Conservation (phyloP, 2,797 vertebrate genomes). For the Channallabes apus region DNA sequence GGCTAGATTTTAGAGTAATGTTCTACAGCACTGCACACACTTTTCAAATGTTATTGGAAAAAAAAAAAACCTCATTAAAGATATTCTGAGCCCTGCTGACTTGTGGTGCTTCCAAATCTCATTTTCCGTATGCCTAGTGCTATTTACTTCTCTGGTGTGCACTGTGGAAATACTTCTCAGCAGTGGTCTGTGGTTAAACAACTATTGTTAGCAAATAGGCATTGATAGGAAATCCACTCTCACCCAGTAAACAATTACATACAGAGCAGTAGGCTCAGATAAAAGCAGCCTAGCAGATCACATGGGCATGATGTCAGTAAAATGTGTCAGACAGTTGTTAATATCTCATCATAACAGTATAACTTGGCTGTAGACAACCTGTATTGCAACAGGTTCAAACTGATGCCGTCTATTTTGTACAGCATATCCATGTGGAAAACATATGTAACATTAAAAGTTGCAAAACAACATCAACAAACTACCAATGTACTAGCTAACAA, state of each 20-base stretch:
- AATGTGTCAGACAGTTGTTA: neutral
- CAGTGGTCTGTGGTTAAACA: slow-evolving; percentile 32
- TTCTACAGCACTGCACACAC: slow-evolving; percentile 12
- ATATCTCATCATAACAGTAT: neutral
- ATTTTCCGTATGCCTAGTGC: slow-evolving; percentile 32
- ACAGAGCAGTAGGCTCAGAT: neutral
- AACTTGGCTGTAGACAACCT: neutral
- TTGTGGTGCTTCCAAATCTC: slow-evolving; percentile 24
- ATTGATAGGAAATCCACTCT: slow-evolving; percentile 27
- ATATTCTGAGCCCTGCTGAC: slow-evolving; percentile 21
- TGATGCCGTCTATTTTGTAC: neutral
- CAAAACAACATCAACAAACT: neutral
- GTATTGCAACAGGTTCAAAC: neutral
- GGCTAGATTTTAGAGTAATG: slow-evolving; percentile 3
- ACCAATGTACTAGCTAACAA: too few species aligned
- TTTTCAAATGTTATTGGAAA: slow-evolving; percentile 7
- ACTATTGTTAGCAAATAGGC: slow-evolving; percentile 38
- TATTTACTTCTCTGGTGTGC: slow-evolving; percentile 23
- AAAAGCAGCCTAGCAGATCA: neutral
- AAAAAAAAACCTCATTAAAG: slow-evolving; percentile 23
- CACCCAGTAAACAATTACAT: neutral
- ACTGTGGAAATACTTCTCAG: slow-evolving; percentile 20
- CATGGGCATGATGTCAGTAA: neutral
- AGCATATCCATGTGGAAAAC: neutral
- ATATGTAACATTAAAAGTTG: slow-evolving; percentile 1